Evolutionary conservation across 1,140 invertebrate genomes (phyloP).

Genomic region (Glossosoma conforme): DNA sequence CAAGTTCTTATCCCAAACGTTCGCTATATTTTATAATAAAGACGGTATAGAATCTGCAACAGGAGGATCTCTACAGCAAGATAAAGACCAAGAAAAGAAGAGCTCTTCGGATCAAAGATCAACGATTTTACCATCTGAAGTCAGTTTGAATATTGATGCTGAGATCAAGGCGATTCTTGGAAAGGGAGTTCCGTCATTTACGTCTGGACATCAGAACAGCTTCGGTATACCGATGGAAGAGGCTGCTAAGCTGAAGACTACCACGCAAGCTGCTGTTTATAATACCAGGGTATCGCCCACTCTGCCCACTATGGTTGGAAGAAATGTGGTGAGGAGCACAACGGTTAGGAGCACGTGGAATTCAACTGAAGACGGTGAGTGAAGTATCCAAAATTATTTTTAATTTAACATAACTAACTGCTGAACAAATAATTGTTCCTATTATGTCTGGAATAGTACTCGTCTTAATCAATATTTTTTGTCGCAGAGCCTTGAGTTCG

Average conservation of each 20-base stretch:
- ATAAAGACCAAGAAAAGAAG: conserved; percentile 10
- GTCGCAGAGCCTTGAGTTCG: no score
- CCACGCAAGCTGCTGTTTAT: conserved; percentile 47
- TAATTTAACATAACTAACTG: no score
- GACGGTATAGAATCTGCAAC: conserved; percentile 29
- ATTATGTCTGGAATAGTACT: no score
- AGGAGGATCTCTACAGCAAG: conserved; percentile 15
- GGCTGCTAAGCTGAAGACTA: conserved; percentile 47
- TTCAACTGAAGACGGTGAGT: conserved; percentile 33
- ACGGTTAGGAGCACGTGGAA: conserved; percentile 30
- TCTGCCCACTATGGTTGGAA: conserved; percentile 44
- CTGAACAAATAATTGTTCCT: no score
- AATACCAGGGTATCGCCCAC: conserved; percentile 55
- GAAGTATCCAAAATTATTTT: no score
- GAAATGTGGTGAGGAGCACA: conserved; percentile 26
- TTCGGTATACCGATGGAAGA: conserved; percentile 57
- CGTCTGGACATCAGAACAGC: conserved; percentile 56
- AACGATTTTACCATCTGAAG: neutral
- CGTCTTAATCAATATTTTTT: no score
- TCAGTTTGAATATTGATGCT: conserved; percentile 4
- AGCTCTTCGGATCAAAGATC: neutral
- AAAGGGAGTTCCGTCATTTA: conserved; percentile 37
- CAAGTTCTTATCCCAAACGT: conserved; percentile 28
- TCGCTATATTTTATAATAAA: conserved; percentile 29
- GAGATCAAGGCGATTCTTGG: conserved; percentile 4